Conservation (phyloP, 1,140 invertebrate species). For the Drosophila teissieri region DNA sequence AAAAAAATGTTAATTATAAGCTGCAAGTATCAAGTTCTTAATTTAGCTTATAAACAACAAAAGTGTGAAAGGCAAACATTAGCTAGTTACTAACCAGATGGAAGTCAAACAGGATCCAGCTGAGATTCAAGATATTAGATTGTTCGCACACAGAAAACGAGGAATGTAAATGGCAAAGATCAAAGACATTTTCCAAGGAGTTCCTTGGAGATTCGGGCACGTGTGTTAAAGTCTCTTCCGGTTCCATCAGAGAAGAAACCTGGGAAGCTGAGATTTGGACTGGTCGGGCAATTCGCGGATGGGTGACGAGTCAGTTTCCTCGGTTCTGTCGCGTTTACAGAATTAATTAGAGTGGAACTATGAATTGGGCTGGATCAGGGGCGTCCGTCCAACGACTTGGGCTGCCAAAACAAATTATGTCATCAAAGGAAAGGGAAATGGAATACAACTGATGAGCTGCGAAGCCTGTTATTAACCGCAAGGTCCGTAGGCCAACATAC, state of each 20-base stretch:
- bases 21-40: no score
- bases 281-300: conserved; percentile 34
- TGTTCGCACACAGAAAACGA: background rate
- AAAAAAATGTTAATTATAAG: background rate
- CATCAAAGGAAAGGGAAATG: conserved; percentile 59
- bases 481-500: conserved; percentile 32
- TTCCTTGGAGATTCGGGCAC: conserved; percentile 4
- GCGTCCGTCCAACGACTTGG: conserved; percentile 9
- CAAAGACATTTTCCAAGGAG: conserved; percentile 4
- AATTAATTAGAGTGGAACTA: conserved; percentile 63
- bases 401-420: conserved; percentile 57
- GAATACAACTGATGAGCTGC: conserved; percentile 6
- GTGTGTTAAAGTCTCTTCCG: conserved; percentile 24
- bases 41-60: background rate
- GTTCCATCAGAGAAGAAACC: conserved; percentile 2
- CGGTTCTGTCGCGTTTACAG: conserved; percentile 54
- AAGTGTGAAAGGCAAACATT: conserved; percentile 4
- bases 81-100: background rate
- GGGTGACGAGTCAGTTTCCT: conserved; percentile 44
- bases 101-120: conserved; percentile 14
- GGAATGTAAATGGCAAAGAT: background rate
- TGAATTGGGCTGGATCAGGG: conserved; percentile 19
- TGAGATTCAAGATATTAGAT: background rate
- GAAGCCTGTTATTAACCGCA: conserved; percentile 50
- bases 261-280: conserved; percentile 9